Evolutionary conservation across 2,797 vertebrate species (phyloP), one percentile per base, ranked within the genome.

Genomic region (Sciurus vulgaris): DNA sequence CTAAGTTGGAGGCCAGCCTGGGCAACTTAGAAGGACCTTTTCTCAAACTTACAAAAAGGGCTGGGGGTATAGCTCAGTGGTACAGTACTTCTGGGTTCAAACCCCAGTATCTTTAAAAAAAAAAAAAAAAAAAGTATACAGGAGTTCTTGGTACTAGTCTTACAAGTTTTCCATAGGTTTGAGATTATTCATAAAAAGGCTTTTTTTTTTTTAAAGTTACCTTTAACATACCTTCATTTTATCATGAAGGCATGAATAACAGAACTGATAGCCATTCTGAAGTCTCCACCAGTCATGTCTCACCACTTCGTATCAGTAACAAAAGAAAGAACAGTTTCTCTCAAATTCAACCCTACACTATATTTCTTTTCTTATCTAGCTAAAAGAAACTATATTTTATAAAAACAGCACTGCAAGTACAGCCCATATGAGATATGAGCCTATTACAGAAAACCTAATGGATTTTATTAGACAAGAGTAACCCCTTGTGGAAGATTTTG

Each of bases 401-500:
- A 83, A 83, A 76, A 26, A 61, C 0, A 22, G 41, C 35, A 93
- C 7, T 77, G 33, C 33, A 85, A 86, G 26, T 18, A 86, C 1
- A 54, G 56, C 11, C 49, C 83, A 93, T n/a, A n/a, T n/a, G 86
- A 74, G 47, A 79, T 4, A 54, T 0, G 1, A 18, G 61, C 70
- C 56, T 9, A 30, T 0, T 76, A 12, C 0, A 51, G 33, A 89
- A 24, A 74, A 70, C 28, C 41, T 63, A 84, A 69, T 38, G 70
- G 69, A 61, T 85, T 94, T 76, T 89, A 84, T 78, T 76, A 72
- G 22, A 83, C 59, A 93, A 95, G 86, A 97, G 97, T 86, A 97
- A 97, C 97, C 96, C 86, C 98, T 97, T 86, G 97, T 97, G 98
- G 97, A 95, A 35, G 93, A 95, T 2, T 59, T 3, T 63, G 54